phyloP scores from a whole-genome alignment of 1,140 invertebrate genomes.

The Himalopsyche phryganea region DNA sequence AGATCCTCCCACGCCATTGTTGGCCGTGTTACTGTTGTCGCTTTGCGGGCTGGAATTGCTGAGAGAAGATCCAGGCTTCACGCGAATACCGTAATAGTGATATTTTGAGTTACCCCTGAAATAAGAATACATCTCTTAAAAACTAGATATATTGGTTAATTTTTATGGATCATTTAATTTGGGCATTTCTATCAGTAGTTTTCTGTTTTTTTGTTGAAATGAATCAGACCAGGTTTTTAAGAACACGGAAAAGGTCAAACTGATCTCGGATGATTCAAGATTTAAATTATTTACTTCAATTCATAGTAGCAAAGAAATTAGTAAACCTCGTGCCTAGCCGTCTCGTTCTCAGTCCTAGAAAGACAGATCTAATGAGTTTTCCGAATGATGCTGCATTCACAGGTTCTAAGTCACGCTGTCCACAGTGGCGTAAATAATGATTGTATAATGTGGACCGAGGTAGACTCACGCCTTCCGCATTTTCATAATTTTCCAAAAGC shows the following conservation, averaged over 20 bases:
- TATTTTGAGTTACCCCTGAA: conserved; percentile 98
- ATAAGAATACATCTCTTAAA: conserved; percentile 21
- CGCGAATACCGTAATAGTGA: conserved; percentile 98
- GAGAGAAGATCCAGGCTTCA: conserved; percentile 77
- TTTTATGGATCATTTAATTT: too few relatives aligned
- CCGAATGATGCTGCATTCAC: conserved; percentile 99
- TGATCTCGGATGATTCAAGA: too few relatives aligned
- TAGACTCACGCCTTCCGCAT: conserved; percentile 93
- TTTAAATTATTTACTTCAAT: too few relatives aligned
- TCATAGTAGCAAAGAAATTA: too few relatives aligned
- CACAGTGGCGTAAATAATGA: conserved; percentile 94
- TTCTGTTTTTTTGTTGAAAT: too few relatives aligned
- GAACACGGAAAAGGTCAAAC: too few relatives aligned
- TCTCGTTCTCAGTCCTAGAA: conserved; percentile 89
- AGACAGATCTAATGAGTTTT: conserved; percentile 97
- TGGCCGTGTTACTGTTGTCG: conserved; percentile 37
- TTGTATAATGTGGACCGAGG: conserved; percentile 95
- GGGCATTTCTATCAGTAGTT: too few relatives aligned
- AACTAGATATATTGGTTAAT: too few relatives aligned
- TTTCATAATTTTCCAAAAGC: conserved; percentile 97
- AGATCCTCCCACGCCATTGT: conserved; percentile 35
- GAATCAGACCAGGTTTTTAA: too few relatives aligned
- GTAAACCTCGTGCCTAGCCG: conserved; percentile 84
- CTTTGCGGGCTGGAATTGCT: conserved; percentile 34
- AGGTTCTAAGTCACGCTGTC: conserved; percentile 91